Conservation (phyloP, 2,113 vertebrate species). For the Pipa parva region DNA sequence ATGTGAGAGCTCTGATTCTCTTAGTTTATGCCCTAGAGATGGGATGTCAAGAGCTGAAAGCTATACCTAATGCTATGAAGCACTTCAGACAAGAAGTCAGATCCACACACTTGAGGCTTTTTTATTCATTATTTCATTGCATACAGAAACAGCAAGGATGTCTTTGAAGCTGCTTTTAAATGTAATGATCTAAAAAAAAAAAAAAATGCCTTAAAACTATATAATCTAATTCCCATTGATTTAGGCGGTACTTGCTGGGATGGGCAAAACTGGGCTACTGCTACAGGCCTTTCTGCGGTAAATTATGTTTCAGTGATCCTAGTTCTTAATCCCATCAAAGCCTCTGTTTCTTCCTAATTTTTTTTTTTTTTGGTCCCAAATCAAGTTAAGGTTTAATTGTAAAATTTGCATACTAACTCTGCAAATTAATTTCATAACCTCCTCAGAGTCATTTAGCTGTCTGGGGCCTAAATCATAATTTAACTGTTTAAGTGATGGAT, state of each 20-base stretch:
- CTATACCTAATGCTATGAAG: constrained; percentile 23
- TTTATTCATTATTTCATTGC: constrained; percentile 47
- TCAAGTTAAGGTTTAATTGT: constrained; percentile 69
- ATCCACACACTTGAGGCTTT: constrained; percentile 30
- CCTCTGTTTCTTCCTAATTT: constrained; percentile 59
- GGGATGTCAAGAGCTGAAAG: constrained; percentile 31
- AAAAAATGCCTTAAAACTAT: constrained; percentile 42
- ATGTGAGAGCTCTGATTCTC: constrained; percentile 4
- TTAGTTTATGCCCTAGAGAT: constrained; percentile 19
- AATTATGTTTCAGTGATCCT: constrained; percentile 31
- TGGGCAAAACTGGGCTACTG: constrained; percentile 45
- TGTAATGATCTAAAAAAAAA: constrained; percentile 27
- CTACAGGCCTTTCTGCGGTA: constrained; percentile 40
- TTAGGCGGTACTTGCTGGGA: constrained; percentile 38
- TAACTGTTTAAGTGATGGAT: constrained; percentile 18
- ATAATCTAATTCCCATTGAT: constrained; percentile 51
- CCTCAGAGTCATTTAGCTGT: constrained; percentile 53
- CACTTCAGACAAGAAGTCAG: constrained; percentile 32
- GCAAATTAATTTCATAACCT: constrained; percentile 64
- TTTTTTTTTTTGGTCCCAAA: constrained; percentile 50
- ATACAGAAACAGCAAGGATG: constrained; percentile 37
- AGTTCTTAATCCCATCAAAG: constrained; percentile 51
- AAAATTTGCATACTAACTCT: constrained; percentile 72
- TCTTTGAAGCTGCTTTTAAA: constrained; percentile 46
- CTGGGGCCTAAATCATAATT: constrained; percentile 22